Conservation (phyloP, 2,888 invertebrate genomes). For the Cetonia aurata region DNA sequence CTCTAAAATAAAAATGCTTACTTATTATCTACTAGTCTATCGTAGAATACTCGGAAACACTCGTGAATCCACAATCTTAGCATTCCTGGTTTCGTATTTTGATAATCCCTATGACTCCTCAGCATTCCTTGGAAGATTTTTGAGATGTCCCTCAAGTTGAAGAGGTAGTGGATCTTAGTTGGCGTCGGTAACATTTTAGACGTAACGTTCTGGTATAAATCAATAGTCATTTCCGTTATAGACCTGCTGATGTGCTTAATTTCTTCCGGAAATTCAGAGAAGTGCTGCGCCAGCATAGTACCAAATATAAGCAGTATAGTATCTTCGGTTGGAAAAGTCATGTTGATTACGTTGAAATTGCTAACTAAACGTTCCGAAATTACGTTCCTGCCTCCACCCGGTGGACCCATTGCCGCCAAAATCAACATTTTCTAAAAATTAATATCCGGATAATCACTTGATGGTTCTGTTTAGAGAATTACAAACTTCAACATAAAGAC, state of each 20-base stretch:
- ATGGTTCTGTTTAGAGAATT: neutral
- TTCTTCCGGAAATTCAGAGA: constrained; percentile 83
- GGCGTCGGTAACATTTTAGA: constrained; percentile 87
- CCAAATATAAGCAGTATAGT: constrained; percentile 87
- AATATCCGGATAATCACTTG: neutral
- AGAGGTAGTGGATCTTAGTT: constrained; percentile 89
- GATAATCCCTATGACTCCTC: constrained; percentile 81
- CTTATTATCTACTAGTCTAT: constrained; percentile 84
- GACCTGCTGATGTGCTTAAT: constrained; percentile 78
- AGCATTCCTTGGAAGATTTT: constrained; percentile 87
- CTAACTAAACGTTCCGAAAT: constrained; percentile 84
- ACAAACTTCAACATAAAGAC: constrained; percentile 79
- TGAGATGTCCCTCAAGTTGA: constrained; percentile 90
- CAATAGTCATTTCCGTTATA: constrained; percentile 81
- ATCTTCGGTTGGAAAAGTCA: constrained; percentile 85
- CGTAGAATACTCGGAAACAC: constrained; percentile 85
- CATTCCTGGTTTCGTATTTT: constrained; percentile 78
- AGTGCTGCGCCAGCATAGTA: constrained; percentile 85
- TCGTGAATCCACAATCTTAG: constrained; percentile 90
- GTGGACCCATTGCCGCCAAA: constrained; percentile 87
- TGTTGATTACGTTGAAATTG: constrained; percentile 81
- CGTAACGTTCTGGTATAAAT: constrained; percentile 80
- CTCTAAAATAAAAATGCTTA: constrained; percentile 60
- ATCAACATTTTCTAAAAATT: constrained; percentile 78
- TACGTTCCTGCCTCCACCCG: constrained; percentile 86